phyloP scores from a whole-genome alignment of 2,113 vertebrate species.

The Ranitomeya variabilis region DNA sequence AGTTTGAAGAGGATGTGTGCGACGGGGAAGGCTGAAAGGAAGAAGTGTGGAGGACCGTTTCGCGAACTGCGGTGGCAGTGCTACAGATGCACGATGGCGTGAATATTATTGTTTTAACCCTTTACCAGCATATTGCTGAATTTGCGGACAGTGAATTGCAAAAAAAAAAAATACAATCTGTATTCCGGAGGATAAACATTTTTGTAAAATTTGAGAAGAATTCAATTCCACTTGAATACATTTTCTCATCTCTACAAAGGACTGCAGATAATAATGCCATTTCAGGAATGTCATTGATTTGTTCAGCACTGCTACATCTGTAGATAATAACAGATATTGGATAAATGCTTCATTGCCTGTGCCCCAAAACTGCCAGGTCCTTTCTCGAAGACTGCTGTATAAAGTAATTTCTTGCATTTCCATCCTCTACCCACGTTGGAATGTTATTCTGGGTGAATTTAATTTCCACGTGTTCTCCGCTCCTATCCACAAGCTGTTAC shows the following conservation, averaged over 20 bases:
- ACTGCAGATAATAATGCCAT: neutral
- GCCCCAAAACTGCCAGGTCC: neutral
- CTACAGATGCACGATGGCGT: no score
- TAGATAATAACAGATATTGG: neutral
- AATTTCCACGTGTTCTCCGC: neutral
- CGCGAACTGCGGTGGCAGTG: no score
- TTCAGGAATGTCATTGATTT: neutral
- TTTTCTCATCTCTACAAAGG: neutral
- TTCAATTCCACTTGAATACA: no score
- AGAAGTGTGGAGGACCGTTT: no score
- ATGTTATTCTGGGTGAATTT: neutral
- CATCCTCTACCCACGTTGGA: neutral
- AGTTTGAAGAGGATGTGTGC: no score
- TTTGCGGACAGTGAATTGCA: no score
- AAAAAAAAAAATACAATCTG: no score
- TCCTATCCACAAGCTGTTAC: neutral
- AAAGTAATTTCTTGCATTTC: neutral
- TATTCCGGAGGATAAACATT: no score
- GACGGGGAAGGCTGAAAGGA: no score
- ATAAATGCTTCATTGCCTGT: neutral
- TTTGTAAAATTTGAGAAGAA: no score
- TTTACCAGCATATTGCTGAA: no score
- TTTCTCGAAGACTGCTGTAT: neutral
- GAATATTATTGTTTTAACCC: no score
- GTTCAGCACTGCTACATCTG: neutral